Evolutionary conservation across 2,888 invertebrate species (phyloP).

Genomic region (Operophtera brumata): DNA sequence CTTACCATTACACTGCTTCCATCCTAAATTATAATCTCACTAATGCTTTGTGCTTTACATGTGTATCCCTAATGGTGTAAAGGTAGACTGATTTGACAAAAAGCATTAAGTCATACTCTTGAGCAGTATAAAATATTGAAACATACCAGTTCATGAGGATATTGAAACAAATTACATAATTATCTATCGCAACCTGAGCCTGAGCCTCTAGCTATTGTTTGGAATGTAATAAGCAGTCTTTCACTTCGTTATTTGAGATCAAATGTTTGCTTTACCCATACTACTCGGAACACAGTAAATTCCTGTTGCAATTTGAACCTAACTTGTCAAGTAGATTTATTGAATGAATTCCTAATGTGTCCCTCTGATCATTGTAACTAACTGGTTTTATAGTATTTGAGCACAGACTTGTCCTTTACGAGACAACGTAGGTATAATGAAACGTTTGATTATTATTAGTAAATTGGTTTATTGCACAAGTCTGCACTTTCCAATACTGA

Average conservation of each 20-base stretch:
- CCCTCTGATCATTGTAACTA: neutral
- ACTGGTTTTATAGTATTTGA: neutral
- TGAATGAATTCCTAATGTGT: no score
- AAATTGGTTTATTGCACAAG: neutral
- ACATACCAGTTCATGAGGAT: neutral
- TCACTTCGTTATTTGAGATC: conserved; percentile 7
- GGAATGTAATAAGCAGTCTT: conserved; percentile 3
- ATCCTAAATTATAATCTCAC: conserved; percentile 15
- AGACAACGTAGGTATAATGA: neutral
- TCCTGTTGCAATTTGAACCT: neutral
- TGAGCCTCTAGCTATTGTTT: conserved; percentile 7
- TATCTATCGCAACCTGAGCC: conserved; percentile 4
- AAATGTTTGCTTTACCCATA: conserved; percentile 6
- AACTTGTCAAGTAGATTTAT: no score
- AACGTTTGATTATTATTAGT: neutral
- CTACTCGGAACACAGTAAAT: conserved; percentile 1
- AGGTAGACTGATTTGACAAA: neutral
- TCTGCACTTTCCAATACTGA: neutral
- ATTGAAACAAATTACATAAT: neutral
- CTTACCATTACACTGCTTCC: conserved; percentile 8
- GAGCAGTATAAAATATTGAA: neutral
- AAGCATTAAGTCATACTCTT: no score
- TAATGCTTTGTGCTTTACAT: conserved; percentile 12
- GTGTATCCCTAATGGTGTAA: conserved; percentile 8
- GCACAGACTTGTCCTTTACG: neutral